A percentile compares a stretch with the other conserved stretches of the same genome.
These are phyloP conservation scores for Sterrhoptilus dennistouni DNA, from an alignment of 2,113 vertebrate genomes.

Conservation along the genomic window DNA sequence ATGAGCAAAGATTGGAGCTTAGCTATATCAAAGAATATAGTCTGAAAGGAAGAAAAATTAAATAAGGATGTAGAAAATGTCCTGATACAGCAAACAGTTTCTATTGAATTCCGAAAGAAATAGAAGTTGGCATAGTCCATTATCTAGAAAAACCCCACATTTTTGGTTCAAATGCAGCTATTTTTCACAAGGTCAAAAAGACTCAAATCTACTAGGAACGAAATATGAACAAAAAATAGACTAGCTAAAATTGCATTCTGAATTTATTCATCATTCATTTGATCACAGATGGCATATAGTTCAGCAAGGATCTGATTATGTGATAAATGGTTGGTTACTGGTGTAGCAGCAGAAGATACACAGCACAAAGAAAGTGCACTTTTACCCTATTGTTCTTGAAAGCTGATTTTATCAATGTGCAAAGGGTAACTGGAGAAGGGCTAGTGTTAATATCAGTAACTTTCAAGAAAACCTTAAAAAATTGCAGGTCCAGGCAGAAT, in stretches of 20 bases:
- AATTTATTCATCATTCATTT: slow-evolving; percentile 59
- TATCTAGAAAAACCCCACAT: slow-evolving; percentile 65
- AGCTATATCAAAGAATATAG: slow-evolving; percentile 9
- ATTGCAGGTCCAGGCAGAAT: background rate
- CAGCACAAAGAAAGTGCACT: background rate
- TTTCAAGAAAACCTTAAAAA: background rate
- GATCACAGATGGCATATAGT: slow-evolving; percentile 45
- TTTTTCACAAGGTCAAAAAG: slow-evolving; percentile 71
- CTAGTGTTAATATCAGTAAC: background rate
- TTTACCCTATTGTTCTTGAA: background rate
- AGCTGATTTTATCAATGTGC: background rate
- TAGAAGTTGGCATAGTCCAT: slow-evolving; percentile 67
- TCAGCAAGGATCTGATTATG: slow-evolving; percentile 42
- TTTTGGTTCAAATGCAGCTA: slow-evolving; percentile 64
- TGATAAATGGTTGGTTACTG: background rate
- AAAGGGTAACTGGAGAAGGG: background rate
- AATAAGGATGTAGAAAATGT: slow-evolving; percentile 62
- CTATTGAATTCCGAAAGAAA: slow-evolving; percentile 66
- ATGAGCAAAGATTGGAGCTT: slow-evolving; percentile 35
- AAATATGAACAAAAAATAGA: slow-evolving; percentile 52
- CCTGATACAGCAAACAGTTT: slow-evolving; percentile 20
- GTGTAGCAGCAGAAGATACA: slow-evolving; percentile 5
- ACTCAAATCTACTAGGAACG: slow-evolving; percentile 36
- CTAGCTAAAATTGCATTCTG: slow-evolving; percentile 47
- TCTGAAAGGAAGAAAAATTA: slow-evolving; percentile 35